phyloP scores from a whole-genome alignment of 64 coral and sea anemone species.

The Exaiptasia diaphana region DNA sequence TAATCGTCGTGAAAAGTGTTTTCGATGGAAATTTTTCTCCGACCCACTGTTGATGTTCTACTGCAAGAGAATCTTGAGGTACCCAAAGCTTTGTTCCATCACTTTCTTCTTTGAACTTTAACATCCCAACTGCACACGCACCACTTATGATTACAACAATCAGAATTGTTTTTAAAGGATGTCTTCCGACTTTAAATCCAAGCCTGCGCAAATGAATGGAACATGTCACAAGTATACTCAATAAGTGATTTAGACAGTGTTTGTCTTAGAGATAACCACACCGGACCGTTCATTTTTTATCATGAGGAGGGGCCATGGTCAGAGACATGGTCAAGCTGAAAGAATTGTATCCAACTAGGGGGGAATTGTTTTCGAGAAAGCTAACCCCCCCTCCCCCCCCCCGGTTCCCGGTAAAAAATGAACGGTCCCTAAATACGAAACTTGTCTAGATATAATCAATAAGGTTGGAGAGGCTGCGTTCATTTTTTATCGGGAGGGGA shows the following conservation, averaged over 20 bases:
- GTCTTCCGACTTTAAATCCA: conserved; percentile 57
- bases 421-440: no score
- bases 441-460: no score
- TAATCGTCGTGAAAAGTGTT: conserved; percentile 14
- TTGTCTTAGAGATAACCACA: neutral
- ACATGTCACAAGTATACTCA: neutral
- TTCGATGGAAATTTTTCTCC: conserved; percentile 50
- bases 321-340: neutral
- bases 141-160: conserved; percentile 43
- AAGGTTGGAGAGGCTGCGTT: no score
- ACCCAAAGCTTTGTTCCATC: conserved; percentile 67
- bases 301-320: no score
- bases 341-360: neutral
- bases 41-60: conserved; percentile 62
- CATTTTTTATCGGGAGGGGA: no score
- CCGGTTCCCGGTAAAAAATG: no score
- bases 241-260: neutral
- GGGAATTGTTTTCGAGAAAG: neutral
- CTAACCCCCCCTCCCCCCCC: neutral
- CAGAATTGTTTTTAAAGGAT: conserved; percentile 72
- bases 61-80: conserved; percentile 46
- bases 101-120: conserved; percentile 67
- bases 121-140: conserved; percentile 42
- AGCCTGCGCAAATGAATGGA: conserved; percentile 26
- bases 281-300: no score